Conservation (phyloP, 30 jellyfish, hydroid and myxozoan species). For the Chironex yamaguchii region DNA sequence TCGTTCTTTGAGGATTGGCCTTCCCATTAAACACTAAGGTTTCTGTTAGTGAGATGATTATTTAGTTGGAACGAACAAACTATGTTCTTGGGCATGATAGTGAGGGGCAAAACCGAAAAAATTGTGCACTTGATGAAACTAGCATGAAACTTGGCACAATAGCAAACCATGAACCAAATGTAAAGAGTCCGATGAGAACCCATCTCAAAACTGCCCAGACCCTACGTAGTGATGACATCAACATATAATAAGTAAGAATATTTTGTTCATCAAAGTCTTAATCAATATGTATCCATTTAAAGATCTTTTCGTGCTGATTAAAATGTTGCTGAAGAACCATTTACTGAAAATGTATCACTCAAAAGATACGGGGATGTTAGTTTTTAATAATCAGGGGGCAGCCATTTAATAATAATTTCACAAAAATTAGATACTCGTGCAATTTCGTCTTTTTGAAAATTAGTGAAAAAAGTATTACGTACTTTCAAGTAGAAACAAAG, state of each 20-base stretch:
- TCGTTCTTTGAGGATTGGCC: too few relatives aligned
- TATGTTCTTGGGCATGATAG: background rate
- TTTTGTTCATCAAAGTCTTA: background rate
- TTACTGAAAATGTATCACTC: background rate
- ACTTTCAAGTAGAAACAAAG: too few relatives aligned
- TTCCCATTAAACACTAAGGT: too few relatives aligned
- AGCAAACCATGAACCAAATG: background rate
- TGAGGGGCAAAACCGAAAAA: background rate
- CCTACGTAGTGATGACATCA: background rate
- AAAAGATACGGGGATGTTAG: background rate
- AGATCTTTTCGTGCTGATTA: background rate
- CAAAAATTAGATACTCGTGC: too few relatives aligned
- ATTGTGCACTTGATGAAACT: background rate
- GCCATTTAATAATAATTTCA: background rate
- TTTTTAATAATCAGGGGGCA: background rate
- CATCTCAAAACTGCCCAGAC: background rate
- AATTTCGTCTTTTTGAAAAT: too few relatives aligned
- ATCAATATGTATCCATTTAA: background rate
- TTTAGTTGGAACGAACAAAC: too few relatives aligned
- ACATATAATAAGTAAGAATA: background rate
- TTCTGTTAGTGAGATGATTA: too few relatives aligned
- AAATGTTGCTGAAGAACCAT: background rate
- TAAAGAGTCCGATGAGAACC: background rate
- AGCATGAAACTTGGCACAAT: background rate
- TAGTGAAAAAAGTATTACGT: too few relatives aligned